These are phyloP conservation scores for Orthonyx spaldingii DNA, from an alignment of 2,113 vertebrate species.

Conservation along the genomic window DNA sequence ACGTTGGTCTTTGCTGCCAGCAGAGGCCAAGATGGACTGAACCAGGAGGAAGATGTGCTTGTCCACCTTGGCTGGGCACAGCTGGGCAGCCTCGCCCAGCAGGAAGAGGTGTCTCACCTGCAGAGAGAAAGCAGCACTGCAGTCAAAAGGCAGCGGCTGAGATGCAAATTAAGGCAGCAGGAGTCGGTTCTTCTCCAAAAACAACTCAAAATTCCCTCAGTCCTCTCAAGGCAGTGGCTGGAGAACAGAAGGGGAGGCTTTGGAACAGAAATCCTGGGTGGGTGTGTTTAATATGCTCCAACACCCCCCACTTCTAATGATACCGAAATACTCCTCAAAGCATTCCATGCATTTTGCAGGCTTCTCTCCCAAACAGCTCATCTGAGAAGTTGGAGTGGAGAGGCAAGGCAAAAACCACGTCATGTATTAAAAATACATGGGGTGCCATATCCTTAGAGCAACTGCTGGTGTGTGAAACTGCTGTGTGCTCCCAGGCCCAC, in stretches of 20 bases:
- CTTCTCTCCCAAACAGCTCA: not conserved
- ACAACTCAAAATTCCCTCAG: not conserved
- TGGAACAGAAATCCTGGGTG: not conserved
- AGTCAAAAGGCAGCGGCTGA: not conserved
- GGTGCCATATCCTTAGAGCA: not conserved
- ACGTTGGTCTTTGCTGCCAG: conserved; percentile 69
- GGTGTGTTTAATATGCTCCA: not conserved
- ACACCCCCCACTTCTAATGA: not conserved
- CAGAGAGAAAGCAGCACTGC: not conserved
- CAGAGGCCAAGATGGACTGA: conserved; percentile 84
- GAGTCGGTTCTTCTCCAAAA: not conserved
- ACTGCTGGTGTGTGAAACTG: not conserved
- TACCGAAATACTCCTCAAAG: not conserved
- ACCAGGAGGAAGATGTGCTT: conserved; percentile 84
- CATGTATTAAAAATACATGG: not conserved
- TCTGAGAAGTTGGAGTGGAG: not conserved
- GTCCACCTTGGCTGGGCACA: conserved; percentile 83
- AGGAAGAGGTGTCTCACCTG: conserved; percentile 90
- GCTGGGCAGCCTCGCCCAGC: conserved; percentile 83
- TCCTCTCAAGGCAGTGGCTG: not conserved
- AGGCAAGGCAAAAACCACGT: not conserved
- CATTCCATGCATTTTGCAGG: not conserved
- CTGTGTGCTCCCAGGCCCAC: not conserved
- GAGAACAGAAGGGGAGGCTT: not conserved
- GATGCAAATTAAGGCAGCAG: not conserved